phyloP scores from a whole-genome alignment of 2,888 invertebrate genomes.

The Campaea margaritaria region DNA sequence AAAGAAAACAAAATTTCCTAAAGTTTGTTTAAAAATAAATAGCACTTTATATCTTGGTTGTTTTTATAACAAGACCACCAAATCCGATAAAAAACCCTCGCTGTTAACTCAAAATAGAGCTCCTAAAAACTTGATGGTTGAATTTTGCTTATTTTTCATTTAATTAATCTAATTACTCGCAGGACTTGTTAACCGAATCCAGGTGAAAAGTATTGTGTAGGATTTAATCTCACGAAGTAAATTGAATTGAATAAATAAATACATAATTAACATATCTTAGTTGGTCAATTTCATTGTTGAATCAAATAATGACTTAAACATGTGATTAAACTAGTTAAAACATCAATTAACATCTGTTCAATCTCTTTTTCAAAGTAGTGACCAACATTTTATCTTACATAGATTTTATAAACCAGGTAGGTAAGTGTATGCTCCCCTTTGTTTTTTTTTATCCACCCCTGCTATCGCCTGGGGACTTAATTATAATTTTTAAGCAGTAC shows the following conservation, averaged over 20 bases:
- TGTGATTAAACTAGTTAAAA: too few species aligned
- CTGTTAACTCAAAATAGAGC: constrained; percentile 50
- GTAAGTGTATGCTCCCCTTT: constrained; percentile 42
- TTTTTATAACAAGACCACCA: constrained; percentile 58
- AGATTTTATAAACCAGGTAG: constrained; percentile 32
- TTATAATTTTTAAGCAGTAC: constrained; percentile 45
- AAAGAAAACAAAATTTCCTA: constrained; percentile 25
- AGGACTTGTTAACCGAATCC: not conserved
- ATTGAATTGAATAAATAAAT: too few species aligned
- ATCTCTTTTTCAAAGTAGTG: not conserved
- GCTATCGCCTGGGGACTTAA: constrained; percentile 40
- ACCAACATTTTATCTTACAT: constrained; percentile 6
- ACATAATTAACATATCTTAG: too few species aligned
- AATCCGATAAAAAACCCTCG: constrained; percentile 51
- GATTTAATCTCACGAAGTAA: too few species aligned
- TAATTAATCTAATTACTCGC: constrained; percentile 28
- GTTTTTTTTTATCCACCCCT: constrained; percentile 37
- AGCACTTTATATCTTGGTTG: constrained; percentile 50
- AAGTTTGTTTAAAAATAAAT: constrained; percentile 50
- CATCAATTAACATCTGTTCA: too few species aligned
- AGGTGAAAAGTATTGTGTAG: too few species aligned
- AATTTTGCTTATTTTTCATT: constrained; percentile 41
- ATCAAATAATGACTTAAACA: too few species aligned
- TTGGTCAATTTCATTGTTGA: too few species aligned
- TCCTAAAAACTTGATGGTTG: constrained; percentile 47